A percentile compares a stretch with the other conserved stretches of the same genome.
These are phyloP conservation scores for Pseudomyrmex dendroicus DNA, from an alignment of 1,140 invertebrate species.

Conservation along the genomic window DNA sequence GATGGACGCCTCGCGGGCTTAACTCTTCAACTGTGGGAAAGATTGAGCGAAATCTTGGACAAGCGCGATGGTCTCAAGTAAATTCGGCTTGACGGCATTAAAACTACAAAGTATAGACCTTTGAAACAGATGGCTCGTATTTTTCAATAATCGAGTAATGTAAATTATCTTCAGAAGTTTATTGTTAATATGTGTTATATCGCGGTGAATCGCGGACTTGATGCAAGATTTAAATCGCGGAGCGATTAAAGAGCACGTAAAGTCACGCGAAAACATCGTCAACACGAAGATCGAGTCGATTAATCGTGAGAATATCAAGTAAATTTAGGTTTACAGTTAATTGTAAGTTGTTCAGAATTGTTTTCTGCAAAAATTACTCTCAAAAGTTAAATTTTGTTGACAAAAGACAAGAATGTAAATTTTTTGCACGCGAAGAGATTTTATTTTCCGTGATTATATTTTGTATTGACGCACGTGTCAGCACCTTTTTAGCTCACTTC, in stretches of 20 bases:
- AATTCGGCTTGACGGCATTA: background rate
- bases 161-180: too few species aligned
- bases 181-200: background rate
- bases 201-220: conserved; percentile 20
- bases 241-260: conserved; percentile 73
- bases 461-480: conserved; percentile 37
- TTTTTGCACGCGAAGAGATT: background rate
- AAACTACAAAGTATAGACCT: background rate
- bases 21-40: conserved; percentile 37
- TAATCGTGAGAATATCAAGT: conserved; percentile 3
- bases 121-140: too few species aligned
- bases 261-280: conserved; percentile 41
- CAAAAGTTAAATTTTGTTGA: background rate
- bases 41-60: conserved; percentile 28
- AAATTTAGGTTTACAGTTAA: conserved; percentile 37
- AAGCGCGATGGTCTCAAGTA: background rate
- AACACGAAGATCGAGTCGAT: conserved; percentile 47
- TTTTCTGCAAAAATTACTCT: background rate
- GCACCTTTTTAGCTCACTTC: conserved; percentile 1
- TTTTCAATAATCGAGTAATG: too few species aligned
- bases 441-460: background rate
- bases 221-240: conserved; percentile 59
- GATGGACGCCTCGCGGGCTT: conserved; percentile 40
- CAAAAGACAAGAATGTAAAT: background rate
- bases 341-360: background rate